Evolutionary conservation across 1,140 invertebrate species (phyloP).

Genomic region (Arion vulgaris): DNA sequence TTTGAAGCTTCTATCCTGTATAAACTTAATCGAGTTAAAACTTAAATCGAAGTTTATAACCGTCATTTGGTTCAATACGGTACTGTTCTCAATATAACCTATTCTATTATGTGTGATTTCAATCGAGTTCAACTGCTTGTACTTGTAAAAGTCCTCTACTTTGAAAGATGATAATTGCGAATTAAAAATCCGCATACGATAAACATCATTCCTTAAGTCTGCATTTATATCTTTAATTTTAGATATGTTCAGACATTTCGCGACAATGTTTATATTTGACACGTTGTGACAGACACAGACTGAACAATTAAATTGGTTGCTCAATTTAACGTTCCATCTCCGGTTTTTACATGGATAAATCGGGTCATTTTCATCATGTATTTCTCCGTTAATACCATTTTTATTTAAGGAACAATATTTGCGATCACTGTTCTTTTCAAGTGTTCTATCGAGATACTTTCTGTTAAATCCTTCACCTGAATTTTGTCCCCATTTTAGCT

Average conservation of each 20-base stretch:
- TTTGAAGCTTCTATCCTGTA: neutral
- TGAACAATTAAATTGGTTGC: neutral
- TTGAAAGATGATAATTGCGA: neutral
- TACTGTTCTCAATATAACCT: neutral
- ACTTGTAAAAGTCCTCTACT: neutral
- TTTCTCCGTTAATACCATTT: no score
- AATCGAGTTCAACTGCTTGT: neutral
- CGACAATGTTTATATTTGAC: neutral
- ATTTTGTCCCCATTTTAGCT: no score
- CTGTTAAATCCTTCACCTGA: no score
- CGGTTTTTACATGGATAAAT: no score
- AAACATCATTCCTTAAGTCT: neutral
- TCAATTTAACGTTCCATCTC: neutral
- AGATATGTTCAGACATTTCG: neutral
- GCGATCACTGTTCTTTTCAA: no score
- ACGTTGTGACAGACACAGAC: neutral
- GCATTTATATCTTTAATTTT: neutral
- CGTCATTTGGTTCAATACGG: no score
- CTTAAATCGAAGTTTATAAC: constrained; percentile 6
- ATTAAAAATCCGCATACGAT: no score
- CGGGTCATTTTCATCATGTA: no score
- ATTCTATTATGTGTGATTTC: neutral
- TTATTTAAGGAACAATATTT: no score
- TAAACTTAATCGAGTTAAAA: neutral
- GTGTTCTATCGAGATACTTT: no score